Percentiles rank a stretch among this genome's conserved stretches.
These are phyloP conservation scores for Bombus soroeensis DNA, from an alignment of 1,140 invertebrate species.

Conservation along the genomic window DNA sequence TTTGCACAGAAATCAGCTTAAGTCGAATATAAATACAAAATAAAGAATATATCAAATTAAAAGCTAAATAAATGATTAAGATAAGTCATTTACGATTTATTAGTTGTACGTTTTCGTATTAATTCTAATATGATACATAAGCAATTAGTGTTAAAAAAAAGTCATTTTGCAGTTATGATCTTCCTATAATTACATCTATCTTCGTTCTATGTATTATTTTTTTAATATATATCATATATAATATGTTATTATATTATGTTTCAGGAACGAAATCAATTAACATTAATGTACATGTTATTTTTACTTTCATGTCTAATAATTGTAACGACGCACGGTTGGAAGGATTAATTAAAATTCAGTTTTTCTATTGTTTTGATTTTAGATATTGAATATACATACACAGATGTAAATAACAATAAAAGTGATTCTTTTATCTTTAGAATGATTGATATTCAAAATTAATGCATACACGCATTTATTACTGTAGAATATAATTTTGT, in stretches of 20 bases:
- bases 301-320: not conserved
- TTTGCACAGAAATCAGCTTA: constrained; percentile 51
- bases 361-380: not conserved
- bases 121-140: constrained; percentile 3
- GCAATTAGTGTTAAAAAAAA: constrained; percentile 11
- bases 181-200: not conserved
- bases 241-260: not conserved
- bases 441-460: not conserved
- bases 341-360: not conserved
- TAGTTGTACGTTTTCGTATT: constrained; percentile 16
- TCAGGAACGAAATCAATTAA: not conserved
- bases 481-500: not conserved
- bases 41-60: constrained; percentile 50
- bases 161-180: not conserved
- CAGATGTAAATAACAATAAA: not conserved
- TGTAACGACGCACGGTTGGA: not conserved
- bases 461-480: constrained; percentile 27
- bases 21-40: constrained; percentile 35
- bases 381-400: not conserved
- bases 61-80: constrained; percentile 5
- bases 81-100: constrained; percentile 19
- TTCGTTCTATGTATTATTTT: not conserved
- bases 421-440: not conserved
- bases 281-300: not conserved
- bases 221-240: not conserved